Conservation (phyloP, 2,888 invertebrate species). For the Eilema depressum region DNA sequence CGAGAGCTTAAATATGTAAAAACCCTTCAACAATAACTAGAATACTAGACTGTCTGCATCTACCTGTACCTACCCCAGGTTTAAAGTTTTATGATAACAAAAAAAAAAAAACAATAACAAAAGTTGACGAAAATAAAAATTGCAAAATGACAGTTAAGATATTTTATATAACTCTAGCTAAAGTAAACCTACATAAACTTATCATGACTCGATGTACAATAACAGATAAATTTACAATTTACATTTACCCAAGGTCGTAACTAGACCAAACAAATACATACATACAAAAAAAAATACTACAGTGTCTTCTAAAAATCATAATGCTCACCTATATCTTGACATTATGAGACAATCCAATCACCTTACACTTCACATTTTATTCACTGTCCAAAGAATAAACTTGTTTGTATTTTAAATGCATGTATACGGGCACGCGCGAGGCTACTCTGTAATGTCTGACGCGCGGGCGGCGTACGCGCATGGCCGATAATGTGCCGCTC, state of each 20-base stretch:
- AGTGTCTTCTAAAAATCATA: background rate
- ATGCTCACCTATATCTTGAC: slow-evolving; percentile 24
- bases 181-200: background rate
- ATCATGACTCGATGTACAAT: background rate
- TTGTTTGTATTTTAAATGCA: slow-evolving; percentile 21
- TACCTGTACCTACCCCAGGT: no score
- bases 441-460: slow-evolving; percentile 27
- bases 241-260: slow-evolving; percentile 10
- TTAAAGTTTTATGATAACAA: no score
- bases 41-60: background rate
- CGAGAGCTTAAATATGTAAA: background rate
- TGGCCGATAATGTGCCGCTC: slow-evolving; percentile 26
- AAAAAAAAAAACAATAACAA: background rate
- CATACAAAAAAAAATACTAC: background rate
- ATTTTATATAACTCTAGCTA: background rate
- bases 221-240: slow-evolving; percentile 6
- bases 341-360: slow-evolving; percentile 22
- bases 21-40: background rate
- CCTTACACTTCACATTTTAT: slow-evolving; percentile 25
- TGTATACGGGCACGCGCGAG: slow-evolving; percentile 30
- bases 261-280: background rate
- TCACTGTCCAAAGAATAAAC: slow-evolving; percentile 15
- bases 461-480: slow-evolving; percentile 20
- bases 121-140: background rate
- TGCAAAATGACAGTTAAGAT: background rate